Conservation (phyloP, 1,140 invertebrate genomes). For the Zaprionus africanus region DNA sequence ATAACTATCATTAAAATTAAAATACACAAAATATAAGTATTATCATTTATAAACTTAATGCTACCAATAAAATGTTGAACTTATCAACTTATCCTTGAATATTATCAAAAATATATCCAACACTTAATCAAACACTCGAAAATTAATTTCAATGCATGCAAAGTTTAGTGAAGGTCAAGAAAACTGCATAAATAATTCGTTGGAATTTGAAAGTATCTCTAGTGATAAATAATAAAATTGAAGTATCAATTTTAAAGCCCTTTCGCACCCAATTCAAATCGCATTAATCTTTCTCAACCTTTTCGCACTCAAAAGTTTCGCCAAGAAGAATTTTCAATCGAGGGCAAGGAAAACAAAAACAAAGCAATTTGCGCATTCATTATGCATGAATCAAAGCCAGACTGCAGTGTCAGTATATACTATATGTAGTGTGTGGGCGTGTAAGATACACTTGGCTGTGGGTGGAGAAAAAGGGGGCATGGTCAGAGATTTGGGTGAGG, state of each 20-base stretch:
- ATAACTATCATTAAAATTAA: too few species aligned
- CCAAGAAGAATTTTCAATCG: not conserved
- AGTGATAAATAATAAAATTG: not conserved
- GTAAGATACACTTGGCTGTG: not conserved
- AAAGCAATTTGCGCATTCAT: constrained; percentile 26
- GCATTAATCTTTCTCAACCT: constrained; percentile 4
- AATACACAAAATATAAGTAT: too few species aligned
- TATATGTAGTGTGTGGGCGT: not conserved
- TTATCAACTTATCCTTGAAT: too few species aligned
- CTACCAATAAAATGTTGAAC: too few species aligned
- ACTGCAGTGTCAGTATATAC: not conserved
- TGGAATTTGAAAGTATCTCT: not conserved
- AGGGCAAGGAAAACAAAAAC: not conserved
- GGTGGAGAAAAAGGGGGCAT: not conserved
- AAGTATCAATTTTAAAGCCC: constrained; percentile 3
- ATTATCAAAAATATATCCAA: too few species aligned
- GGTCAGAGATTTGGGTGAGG: not conserved
- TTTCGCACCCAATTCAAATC: constrained; percentile 4
- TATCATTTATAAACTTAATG: too few species aligned
- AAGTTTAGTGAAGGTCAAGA: not conserved
- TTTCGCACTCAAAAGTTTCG: not conserved
- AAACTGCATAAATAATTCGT: not conserved
- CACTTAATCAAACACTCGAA: too few species aligned
- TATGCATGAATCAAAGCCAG: constrained; percentile 9
- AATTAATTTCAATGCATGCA: not conserved